Conservation (phyloP, 2,797 vertebrate species). For the Craterocephalus amniculus region DNA sequence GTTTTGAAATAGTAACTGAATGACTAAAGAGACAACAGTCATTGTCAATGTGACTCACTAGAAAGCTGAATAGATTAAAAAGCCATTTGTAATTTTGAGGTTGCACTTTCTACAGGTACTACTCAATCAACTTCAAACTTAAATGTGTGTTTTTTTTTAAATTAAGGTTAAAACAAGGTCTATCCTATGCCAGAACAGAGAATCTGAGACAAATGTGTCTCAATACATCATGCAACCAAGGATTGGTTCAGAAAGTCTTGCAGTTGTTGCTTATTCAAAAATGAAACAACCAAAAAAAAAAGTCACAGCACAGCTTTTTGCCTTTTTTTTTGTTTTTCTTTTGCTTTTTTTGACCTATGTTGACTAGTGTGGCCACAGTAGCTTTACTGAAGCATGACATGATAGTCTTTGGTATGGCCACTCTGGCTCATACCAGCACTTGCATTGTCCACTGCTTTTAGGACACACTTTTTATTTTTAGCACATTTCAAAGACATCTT, state of each 20-base stretch:
- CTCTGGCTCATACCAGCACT: slow-evolving; percentile 33
- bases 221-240: neutral
- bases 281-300: slow-evolving; percentile 10
- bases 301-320: slow-evolving; percentile 33
- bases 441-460: slow-evolving; percentile 43
- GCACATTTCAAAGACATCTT: slow-evolving; percentile 11
- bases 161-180: no score
- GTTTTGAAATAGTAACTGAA: neutral
- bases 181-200: no score
- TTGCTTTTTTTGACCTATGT: no score
- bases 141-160: neutral
- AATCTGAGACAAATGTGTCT: slow-evolving; percentile 4
- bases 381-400: slow-evolving; percentile 59
- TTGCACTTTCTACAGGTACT: neutral
- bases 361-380: slow-evolving; percentile 42
- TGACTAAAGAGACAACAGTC: neutral
- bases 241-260: slow-evolving; percentile 19
- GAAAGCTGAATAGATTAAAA: slow-evolving; percentile 4
- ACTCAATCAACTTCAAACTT: neutral
- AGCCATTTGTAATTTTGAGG: neutral
- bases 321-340: slow-evolving; percentile 24
- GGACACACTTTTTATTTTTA: slow-evolving; percentile 38
- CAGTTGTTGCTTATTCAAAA: slow-evolving; percentile 45
- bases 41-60: slow-evolving; percentile 2
- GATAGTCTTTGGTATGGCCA: slow-evolving; percentile 42